These are phyloP conservation scores for Brachyhypopomus gauderio DNA, from an alignment of 2,113 vertebrate genomes.

Conservation along the genomic window DNA sequence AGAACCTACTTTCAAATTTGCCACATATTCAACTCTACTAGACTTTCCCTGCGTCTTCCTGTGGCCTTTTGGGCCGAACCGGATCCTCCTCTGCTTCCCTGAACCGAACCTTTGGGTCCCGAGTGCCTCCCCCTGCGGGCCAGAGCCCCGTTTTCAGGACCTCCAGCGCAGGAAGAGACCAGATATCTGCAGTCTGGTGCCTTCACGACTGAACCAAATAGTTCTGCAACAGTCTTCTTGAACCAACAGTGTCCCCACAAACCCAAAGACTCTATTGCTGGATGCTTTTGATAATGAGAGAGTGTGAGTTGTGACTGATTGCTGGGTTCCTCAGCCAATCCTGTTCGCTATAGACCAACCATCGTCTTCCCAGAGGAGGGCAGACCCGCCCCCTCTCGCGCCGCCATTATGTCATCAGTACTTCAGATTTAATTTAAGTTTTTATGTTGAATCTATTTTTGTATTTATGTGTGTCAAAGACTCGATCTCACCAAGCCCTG, in stretches of 20 bases:
- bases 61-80: constrained; percentile 48
- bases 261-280: constrained; percentile 38
- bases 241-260: constrained; percentile 35
- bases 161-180: constrained; percentile 27
- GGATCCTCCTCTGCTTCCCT: constrained; percentile 34
- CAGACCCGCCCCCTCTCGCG: constrained; percentile 14
- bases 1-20: constrained; percentile 7
- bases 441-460: constrained; percentile 73
- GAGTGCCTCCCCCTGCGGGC: constrained; percentile 40
- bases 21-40: not conserved
- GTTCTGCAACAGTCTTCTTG: constrained; percentile 39
- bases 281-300: constrained; percentile 13
- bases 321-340: constrained; percentile 14
- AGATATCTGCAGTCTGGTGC: constrained; percentile 44
- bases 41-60: constrained; percentile 49
- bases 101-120: constrained; percentile 31
- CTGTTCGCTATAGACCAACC: constrained; percentile 28
- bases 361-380: constrained; percentile 45
- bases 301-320: constrained; percentile 3
- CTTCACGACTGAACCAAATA: constrained; percentile 36
- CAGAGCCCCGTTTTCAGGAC: constrained; percentile 32
- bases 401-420: constrained; percentile 27
- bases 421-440: constrained; percentile 66
- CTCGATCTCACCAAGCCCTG: constrained; percentile 57
- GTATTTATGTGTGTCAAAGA: constrained; percentile 71